Evolutionary conservation across 2,888 invertebrate genomes (phyloP).

Genomic region (Dermolepida albohirtum): DNA sequence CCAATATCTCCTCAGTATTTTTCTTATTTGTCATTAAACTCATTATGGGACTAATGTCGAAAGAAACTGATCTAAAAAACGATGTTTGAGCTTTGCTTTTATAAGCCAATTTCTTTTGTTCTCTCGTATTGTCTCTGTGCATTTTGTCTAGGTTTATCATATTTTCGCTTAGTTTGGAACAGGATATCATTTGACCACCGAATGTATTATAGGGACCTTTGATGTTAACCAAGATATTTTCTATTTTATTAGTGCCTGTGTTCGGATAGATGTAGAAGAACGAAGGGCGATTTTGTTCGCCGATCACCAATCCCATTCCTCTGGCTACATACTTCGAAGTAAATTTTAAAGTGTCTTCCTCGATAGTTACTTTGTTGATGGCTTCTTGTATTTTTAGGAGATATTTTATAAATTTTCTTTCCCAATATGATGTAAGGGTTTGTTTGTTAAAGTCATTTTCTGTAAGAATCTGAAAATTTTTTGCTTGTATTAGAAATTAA

Average conservation of each 20-base stretch:
- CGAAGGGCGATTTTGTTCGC: constrained; percentile 69
- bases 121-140: constrained; percentile 33
- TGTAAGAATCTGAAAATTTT: constrained; percentile 69
- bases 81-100: constrained; percentile 44
- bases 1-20: constrained; percentile 65
- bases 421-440: constrained; percentile 67
- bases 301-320: constrained; percentile 72
- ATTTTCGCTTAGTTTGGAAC: constrained; percentile 37
- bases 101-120: constrained; percentile 41
- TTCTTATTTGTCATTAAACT: constrained; percentile 64
- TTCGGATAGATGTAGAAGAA: constrained; percentile 70
- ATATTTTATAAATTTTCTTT: constrained; percentile 70
- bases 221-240: constrained; percentile 57
- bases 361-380: constrained; percentile 53
- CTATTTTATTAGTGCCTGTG: constrained; percentile 46
- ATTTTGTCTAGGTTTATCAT: constrained; percentile 31
- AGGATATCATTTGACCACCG: constrained; percentile 54
- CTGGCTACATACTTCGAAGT: constrained; percentile 70
- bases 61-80: constrained; percentile 48
- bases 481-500: background rate
- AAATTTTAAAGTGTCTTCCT: constrained; percentile 52
- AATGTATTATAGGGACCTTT: constrained; percentile 60
- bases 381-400: constrained; percentile 66
- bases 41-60: constrained; percentile 48
- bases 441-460: constrained; percentile 68